A percentile compares a stretch with the other conserved stretches of the same genome.
phyloP scores from a whole-genome alignment of 2,113 vertebrate genomes.

The Trichomycterus rosablanca region DNA sequence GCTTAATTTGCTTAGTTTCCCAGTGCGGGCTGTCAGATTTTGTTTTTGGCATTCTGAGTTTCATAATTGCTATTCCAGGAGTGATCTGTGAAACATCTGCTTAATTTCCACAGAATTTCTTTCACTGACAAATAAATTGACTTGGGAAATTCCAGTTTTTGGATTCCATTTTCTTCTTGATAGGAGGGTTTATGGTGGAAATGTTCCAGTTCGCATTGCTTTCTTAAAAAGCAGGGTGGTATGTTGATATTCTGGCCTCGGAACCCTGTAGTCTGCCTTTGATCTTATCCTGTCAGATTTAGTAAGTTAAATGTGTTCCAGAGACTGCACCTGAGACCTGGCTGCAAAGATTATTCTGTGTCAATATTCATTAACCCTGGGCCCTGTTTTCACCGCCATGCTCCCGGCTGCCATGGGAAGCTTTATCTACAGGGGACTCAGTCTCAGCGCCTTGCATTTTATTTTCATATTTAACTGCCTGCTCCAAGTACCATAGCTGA shows the following conservation, averaged over 20 bases:
- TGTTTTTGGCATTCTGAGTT: neutral
- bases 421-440: slow-evolving; percentile 34
- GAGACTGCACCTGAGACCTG: slow-evolving; percentile 57
- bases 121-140: slow-evolving; percentile 10
- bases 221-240: slow-evolving; percentile 11
- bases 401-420: slow-evolving; percentile 22
- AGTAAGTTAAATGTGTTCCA: slow-evolving; percentile 56
- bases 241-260: slow-evolving; percentile 34
- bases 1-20: slow-evolving; percentile 2
- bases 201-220: too few relatives aligned
- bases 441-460: slow-evolving; percentile 27
- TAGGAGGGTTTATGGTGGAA: slow-evolving; percentile 24
- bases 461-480: slow-evolving; percentile 40
- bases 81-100: neutral
- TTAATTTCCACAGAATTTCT: slow-evolving; percentile 3
- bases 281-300: slow-evolving; percentile 56
- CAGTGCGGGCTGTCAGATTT: neutral
- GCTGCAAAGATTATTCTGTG: slow-evolving; percentile 53
- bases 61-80: neutral
- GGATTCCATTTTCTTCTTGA: slow-evolving; percentile 25
- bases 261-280: slow-evolving; percentile 27
- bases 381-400: slow-evolving; percentile 45
- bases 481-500: slow-evolving; percentile 3
- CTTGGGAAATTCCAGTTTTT: slow-evolving; percentile 7
- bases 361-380: slow-evolving; percentile 54